Evolutionary conservation across 2,113 vertebrate genomes (phyloP).

Genomic region (Psophia crepitans): DNA sequence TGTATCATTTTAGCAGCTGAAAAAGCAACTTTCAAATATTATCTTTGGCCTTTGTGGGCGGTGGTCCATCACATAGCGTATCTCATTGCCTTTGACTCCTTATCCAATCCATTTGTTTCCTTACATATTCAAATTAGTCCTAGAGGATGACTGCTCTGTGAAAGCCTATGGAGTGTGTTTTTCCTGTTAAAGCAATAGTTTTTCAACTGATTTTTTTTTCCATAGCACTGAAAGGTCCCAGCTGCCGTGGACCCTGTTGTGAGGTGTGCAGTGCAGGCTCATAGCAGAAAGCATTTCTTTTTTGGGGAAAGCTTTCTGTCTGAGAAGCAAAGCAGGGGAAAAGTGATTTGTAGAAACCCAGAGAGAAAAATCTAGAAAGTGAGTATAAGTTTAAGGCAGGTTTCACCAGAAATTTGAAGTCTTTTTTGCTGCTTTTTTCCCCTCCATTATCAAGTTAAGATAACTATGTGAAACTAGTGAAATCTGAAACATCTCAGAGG

Average conservation of each 20-base stretch:
- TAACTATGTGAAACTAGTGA: neutral
- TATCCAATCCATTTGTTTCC: neutral
- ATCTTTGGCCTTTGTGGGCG: rapidly evolving
- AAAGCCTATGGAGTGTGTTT: neutral
- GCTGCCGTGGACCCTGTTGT: neutral
- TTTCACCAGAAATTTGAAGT: neutral
- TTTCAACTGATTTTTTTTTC: neutral
- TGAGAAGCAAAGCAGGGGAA: neutral
- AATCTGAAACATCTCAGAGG: neutral
- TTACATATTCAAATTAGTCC: neutral
- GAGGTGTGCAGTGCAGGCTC: neutral
- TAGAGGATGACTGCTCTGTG: neutral
- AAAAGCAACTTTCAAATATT: neutral
- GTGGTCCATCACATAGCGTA: neutral
- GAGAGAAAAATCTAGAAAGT: neutral
- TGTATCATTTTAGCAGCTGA: neutral
- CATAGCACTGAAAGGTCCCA: neutral
- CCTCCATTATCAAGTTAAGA: neutral
- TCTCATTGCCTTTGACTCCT: neutral
- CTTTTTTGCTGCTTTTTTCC: neutral
- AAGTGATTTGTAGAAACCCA: neutral
- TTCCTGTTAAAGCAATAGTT: neutral
- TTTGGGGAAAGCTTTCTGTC: neutral
- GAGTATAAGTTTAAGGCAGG: neutral
- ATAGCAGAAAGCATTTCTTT: neutral